Evolutionary conservation across 2,888 invertebrate genomes (phyloP).

Genomic region (Epistrophella euchroma): DNA sequence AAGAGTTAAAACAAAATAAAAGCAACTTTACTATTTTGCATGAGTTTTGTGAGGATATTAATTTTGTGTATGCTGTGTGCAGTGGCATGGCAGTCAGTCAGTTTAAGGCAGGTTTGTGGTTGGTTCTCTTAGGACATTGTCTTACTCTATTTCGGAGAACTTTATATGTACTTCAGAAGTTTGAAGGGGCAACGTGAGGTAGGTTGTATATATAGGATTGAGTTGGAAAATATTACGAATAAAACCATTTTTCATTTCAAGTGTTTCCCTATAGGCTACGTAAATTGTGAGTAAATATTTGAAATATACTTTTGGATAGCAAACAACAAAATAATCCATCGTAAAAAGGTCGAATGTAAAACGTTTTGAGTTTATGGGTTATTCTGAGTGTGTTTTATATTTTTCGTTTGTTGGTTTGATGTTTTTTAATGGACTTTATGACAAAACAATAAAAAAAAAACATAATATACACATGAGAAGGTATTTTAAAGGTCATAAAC

Average conservation of each 20-base stretch:
- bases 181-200: not conserved
- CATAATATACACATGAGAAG: not conserved
- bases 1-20: conserved; percentile 34
- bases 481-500: not conserved
- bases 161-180: not conserved
- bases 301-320: not conserved
- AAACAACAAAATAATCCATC: not conserved
- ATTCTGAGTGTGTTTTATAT: not conserved
- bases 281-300: conserved; percentile 22
- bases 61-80: not conserved
- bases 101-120: conserved; percentile 3
- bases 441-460: not conserved
- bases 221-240: not conserved
- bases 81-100: not conserved
- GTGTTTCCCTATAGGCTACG: conserved; percentile 10
- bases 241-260: not conserved
- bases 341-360: not conserved
- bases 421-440: not conserved
- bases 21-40: conserved; percentile 39
- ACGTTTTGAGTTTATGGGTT: conserved; percentile 2
- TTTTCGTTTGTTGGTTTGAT: not conserved
- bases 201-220: not conserved
- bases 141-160: conserved; percentile 33
- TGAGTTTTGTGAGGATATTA: conserved; percentile 28
- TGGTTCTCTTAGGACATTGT: conserved; percentile 30